These are phyloP conservation scores for Sabatieria punctata DNA, from an alignment of 2,888 invertebrate genomes.

Conservation along the genomic window DNA sequence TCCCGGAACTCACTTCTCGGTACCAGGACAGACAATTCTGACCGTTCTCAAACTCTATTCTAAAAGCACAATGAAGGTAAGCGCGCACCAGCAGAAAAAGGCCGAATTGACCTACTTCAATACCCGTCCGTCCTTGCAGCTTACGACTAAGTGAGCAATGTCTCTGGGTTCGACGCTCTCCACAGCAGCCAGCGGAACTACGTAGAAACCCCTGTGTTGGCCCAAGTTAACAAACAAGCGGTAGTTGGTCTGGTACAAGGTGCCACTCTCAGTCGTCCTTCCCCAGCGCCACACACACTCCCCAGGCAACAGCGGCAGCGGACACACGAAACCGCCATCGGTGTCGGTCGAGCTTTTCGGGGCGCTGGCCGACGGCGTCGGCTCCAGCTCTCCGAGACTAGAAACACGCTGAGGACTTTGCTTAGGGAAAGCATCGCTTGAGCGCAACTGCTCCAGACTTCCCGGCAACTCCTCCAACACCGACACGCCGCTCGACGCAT, in stretches of 20 bases:
- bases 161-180: conserved; percentile 70
- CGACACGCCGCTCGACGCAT: not conserved
- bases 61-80: conserved; percentile 33
- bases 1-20: conserved; percentile 50
- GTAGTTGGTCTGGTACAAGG: conserved; percentile 72
- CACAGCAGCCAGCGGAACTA: conserved; percentile 61
- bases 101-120: conserved; percentile 48
- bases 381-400: conserved; percentile 41
- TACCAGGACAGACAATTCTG: conserved; percentile 75
- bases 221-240: conserved; percentile 49
- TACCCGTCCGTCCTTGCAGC: conserved; percentile 77
- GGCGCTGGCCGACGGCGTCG: not conserved
- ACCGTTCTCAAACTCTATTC: conserved; percentile 66
- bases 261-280: conserved; percentile 44
- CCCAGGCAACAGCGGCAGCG: conserved; percentile 46
- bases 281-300: conserved; percentile 37
- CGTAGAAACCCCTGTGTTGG: conserved; percentile 25
- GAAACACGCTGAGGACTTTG: conserved; percentile 35
- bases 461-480: not conserved
- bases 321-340: conserved; percentile 20
- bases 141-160: conserved; percentile 61
- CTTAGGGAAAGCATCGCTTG: conserved; percentile 42
- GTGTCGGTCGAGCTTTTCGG: conserved; percentile 1
- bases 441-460: not conserved
- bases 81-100: not conserved